These are phyloP conservation scores for Itoplectis maculator DNA, from an alignment of 2,888 invertebrate species.

Conservation along the genomic window DNA sequence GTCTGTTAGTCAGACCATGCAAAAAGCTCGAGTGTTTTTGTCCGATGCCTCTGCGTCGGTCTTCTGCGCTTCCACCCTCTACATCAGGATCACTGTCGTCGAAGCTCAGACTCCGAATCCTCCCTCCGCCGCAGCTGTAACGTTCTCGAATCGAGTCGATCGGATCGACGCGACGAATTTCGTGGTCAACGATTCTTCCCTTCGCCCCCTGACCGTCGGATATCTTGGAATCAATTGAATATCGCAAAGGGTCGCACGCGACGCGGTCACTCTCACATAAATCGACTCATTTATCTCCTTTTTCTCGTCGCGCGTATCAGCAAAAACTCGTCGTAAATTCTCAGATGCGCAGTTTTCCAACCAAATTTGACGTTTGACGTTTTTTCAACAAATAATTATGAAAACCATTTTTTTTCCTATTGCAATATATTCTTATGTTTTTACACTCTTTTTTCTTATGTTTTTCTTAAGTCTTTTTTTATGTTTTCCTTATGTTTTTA, in stretches of 20 bases:
- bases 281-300: slow-evolving; percentile 9
- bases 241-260: slow-evolving; percentile 19
- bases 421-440: no score
- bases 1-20: slow-evolving; percentile 30
- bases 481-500: no score
- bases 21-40: slow-evolving; percentile 65
- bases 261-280: slow-evolving; percentile 5
- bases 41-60: slow-evolving; percentile 28
- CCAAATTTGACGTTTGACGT: no score
- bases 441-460: no score
- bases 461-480: no score
- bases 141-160: slow-evolving; percentile 46
- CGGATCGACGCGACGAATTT: slow-evolving; percentile 49
- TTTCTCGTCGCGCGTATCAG: slow-evolving; percentile 2
- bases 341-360: neutral
- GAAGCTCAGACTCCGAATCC: slow-evolving; percentile 45
- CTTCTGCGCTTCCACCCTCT: slow-evolving; percentile 10
- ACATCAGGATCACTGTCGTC: slow-evolving; percentile 36
- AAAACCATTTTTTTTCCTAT: no score
- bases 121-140: neutral
- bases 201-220: neutral
- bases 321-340: neutral
- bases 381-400: no score
- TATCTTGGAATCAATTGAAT: slow-evolving; percentile 54
- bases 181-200: slow-evolving; percentile 45